Base-by-base conservation (phyloP, 2,888 invertebrate genomes). In the Eupithecia subfuscata region DNA sequence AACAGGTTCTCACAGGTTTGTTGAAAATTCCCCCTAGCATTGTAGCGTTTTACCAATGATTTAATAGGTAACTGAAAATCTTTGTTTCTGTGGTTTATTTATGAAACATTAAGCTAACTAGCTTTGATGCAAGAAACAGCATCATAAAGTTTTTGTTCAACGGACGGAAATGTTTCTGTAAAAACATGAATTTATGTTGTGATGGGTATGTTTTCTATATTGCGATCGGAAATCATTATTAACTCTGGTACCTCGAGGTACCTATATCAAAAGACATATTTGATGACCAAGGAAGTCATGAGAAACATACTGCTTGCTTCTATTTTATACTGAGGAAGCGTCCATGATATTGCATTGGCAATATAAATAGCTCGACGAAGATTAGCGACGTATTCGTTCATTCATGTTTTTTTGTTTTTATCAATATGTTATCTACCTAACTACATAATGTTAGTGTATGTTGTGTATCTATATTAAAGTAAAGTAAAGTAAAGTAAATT, bases 1-100 rank as follows among this genome's bases (percentile, higher is more conserved):
- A 69, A 75, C 64, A 52, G 65, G 75, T 77, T 74, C 77, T 70
- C 77, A 74, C 56, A 34, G 25, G 45, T 68, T 48, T 73, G 73
- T 64, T 56, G 71, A 71, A 76, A 76, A 40, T 11, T 40, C 67
- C 40, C 30, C 30, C 30, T 18, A 65, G 18, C 18, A 11, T 65
- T 65, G 34, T 65, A 9, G 34, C 0, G 18, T 40, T 67, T 67
- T 37, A 65, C 37, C 11, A 37, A 65, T 65, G 18, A n/a, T 34
- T 56, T 48, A 52, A n/a, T 52, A 56, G 6, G 25, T 60, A 3
- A n/a, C 52, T 52, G 22, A 22, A 12, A 60, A 12, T 25, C 6
- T 60, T 60, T 25, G 60, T 56, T 48, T 48, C 48, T 18, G 18
- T 18, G 18, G 45, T 48, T n/a, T n/a, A n/a, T n/a, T n/a, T 8